Base-by-base conservation (phyloP, 2,888 invertebrate species). In the Meghimatium bilineatum region DNA sequence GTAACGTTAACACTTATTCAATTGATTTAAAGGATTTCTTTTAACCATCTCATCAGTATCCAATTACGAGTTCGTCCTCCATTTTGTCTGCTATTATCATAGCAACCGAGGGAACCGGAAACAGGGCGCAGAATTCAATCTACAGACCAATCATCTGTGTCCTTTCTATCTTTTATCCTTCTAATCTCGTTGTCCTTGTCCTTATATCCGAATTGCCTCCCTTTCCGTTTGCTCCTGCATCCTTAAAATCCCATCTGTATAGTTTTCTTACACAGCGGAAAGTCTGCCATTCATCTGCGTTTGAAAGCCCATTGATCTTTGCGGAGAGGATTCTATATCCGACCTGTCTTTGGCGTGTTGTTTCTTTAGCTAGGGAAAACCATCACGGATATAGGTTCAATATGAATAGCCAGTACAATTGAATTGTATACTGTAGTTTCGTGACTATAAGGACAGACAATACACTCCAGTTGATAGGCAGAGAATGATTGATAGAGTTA, bases 181-280 rank as follows among this genome's bases (percentile, higher is more conserved):
- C 44, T 82, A 82, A 82, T 82, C 82, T 82, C 38, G 76, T 77
- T 82, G 77, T 77, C 69, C 76, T 76, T 82, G 82, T 82, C 82
- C 67, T 56, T 82, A 56, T 67, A 67, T 82, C 82, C 82, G 49
- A 66, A 63, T 76, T 76, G 75, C 66, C 76, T 74, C 49, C 76
- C 56, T 66, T 66, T 76, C 52, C 56, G 66, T 23, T 67, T 76
- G 76, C 56, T 5, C 36, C 36, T 20, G 67, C 32, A 81, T 72
- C 81, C 74, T 81, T 81, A 69, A 81, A 63, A 81, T 81, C 74
- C 56, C 74, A 74, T 81, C 74, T 81, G 72, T 56, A 29, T 17
- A 34, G 52, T 60, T 49, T 81, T 81, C 81, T 74, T 74, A 74
- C 74, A 63, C 34, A 23, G 44, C 23, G 29, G 34, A 38, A 81